Evolutionary conservation across 2,113 vertebrate species (phyloP), one percentile per base, ranked within the genome.

Genomic region (Machaerirhynchus nigripectus): DNA sequence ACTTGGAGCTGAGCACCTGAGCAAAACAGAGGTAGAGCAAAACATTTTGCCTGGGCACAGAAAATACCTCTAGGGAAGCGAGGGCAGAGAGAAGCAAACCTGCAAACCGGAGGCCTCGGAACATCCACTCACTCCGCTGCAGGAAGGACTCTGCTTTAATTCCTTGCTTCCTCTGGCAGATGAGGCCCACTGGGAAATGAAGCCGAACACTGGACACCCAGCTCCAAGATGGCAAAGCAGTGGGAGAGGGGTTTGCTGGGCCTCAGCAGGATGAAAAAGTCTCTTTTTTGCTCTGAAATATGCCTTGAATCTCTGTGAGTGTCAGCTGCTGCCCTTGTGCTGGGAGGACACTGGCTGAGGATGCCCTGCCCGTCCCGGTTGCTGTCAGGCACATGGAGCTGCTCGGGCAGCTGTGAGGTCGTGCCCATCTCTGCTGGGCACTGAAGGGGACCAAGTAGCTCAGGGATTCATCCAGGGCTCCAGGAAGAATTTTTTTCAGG

Each of bases 321-420:
- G 1, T 17, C 87, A 65, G 71, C 53, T 64, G 60, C 85, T 44
- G 42, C 77, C 40, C 44, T 19, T 39, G 44, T 0, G 40, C 4
- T 5, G 37, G 55, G 42, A 50, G 15, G 39, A 21, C 1, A 18
- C 18, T 0, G 0, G 52, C 69, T 31, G 42, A 87, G 77, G 11
- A 1, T 18, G 47, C 37, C 26, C 52, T 50, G 63, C 44, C n/a
- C 1, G 0, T 13, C 20, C 30, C 0, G 0, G 3, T 15, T 1
- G 2, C 80, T 70, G 47, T 33, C 0, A 2, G 80, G 53, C 53
- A 64, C 44, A 19, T 0, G 0, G 59, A 42, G 70, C 88, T 82
- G 74, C 87, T 31, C 26, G n/a, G 14, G 35, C 67, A 80, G 80
- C 68, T 1, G 0, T 17, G 59, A 59, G 67, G n/a, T 78, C 0